Evolutionary conservation across 1,140 invertebrate species (phyloP), one percentile per base, ranked within the genome.

Genomic region (Mesaphorura yosii): DNA sequence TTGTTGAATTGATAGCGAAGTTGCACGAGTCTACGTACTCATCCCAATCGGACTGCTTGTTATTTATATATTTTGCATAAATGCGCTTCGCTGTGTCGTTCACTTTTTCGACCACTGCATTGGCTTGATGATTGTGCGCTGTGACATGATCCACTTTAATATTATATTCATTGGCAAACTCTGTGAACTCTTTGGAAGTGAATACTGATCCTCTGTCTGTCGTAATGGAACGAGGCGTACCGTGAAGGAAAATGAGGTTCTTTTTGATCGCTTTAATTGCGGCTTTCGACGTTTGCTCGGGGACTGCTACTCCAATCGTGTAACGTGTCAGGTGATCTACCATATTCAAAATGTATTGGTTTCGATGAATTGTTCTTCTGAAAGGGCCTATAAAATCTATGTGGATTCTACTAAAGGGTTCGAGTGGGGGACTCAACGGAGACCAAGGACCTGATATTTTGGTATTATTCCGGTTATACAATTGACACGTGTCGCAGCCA

Each of bases 1-100:
- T 26, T n/a, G 68, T 62, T 0, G 69, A 70, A 37, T 75, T 75
- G 48, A 72, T 71, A 5, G 65, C 66, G 55, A 72, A 73, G 12
- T 66, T 66, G 0, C 70, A 71, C 17, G 66, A 67, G 1, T 62
- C 64, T 1, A 73, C 50, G 7, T 65, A 69, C 46, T 66, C 46
- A 41, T 74, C 71, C 73, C 73, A 76, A 53, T 74, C 65, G 10
- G 31, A 59, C 12, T 63, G 64, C 23, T 65, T 53, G 10, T 57
- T n/a, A 17, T 59, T 64, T 6, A 68, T 54, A 55, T 69, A 74
- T 54, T 68, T 55, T 25, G 28, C 15, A 25, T 51, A 44, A 5
- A 26, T 52, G 12, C 26, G 27, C 22, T 47, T 47, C 1, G 48
- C 2, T 2, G 48, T 51, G 14, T 29, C 6, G 27, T 57, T 51